Conservation (phyloP, 2,888 invertebrate genomes). For the Drosophila nr. medialis region DNA sequence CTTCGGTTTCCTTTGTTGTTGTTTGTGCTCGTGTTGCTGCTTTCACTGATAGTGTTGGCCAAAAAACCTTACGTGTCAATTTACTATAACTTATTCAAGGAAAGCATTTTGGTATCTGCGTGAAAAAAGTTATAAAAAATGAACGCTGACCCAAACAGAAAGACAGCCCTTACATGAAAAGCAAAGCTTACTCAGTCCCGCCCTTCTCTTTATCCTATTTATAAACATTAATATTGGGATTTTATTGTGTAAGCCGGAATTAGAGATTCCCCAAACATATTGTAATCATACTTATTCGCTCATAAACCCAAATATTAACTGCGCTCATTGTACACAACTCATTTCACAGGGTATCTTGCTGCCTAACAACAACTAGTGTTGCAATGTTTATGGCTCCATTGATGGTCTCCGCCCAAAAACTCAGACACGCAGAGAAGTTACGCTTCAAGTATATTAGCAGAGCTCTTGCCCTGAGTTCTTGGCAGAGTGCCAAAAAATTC, state of each 20-base stretch:
- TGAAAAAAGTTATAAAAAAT: constrained; percentile 68
- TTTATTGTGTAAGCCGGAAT: constrained; percentile 1
- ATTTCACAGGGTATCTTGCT: constrained; percentile 32
- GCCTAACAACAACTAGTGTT: neutral
- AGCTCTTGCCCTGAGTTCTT: constrained; percentile 17
- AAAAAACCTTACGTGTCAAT: constrained; percentile 76
- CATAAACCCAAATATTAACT: neutral
- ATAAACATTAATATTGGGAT: neutral
- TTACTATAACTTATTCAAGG: constrained; percentile 81
- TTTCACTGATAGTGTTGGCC: constrained; percentile 64
- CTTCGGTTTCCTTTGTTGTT: constrained; percentile 21
- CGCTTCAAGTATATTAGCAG: constrained; percentile 64
- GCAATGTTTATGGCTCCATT: constrained; percentile 9
- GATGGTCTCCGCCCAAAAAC: constrained; percentile 11
- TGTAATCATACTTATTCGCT: neutral
- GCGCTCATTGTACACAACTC: neutral
- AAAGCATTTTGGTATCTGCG: constrained; percentile 63
- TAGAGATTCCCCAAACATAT: neutral
- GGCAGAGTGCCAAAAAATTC: constrained; percentile 44
- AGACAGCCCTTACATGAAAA: neutral
- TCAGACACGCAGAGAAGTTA: constrained; percentile 40
- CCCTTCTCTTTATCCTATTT: neutral
- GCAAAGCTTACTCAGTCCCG: constrained; percentile 4
- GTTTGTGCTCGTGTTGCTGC: constrained; percentile 13
- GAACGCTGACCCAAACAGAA: constrained; percentile 41